Percentiles rank a stretch among this genome's conserved stretches.
Conservation (phyloP, 2,113 vertebrate genomes). For the Halcyon malimbica region DNA sequence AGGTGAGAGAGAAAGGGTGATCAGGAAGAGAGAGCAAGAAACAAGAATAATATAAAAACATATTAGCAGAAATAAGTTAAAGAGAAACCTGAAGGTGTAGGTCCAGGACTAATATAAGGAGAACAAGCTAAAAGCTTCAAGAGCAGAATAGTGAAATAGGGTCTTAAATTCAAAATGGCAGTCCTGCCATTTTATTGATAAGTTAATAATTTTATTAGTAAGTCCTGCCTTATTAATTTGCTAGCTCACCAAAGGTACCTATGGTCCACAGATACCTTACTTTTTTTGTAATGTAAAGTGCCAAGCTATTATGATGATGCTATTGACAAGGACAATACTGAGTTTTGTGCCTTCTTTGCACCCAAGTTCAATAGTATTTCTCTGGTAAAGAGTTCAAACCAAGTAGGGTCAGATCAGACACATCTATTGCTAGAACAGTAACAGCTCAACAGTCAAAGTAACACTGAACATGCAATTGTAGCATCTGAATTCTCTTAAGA, state of each 20-base stretch:
- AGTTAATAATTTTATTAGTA: no score
- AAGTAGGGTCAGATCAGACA: not conserved
- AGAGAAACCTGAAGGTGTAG: not conserved
- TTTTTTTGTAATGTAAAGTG: not conserved
- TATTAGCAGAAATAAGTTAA: not conserved
- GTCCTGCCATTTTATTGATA: not conserved
- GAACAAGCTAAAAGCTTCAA: not conserved
- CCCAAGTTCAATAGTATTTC: not conserved
- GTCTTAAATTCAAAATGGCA: not conserved
- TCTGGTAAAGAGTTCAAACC: not conserved
- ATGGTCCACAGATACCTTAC: not conserved
- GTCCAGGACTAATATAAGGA: not conserved
- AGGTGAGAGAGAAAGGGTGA: not conserved
- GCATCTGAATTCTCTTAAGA: not conserved
- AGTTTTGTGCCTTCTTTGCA: not conserved
- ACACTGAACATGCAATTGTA: not conserved
- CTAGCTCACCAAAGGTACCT: not conserved
- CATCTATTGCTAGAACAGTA: accelerated
- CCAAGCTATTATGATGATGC: not conserved
- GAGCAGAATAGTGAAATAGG: not conserved
- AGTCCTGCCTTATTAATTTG: not conserved
- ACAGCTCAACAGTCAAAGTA: not conserved
- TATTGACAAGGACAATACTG: not conserved
- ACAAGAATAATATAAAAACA: not conserved
- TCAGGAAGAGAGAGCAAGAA: not conserved